Evolutionary conservation across 1,140 invertebrate species (phyloP), one percentile per base, ranked within the genome.

Genomic region (Planococcus citri): DNA sequence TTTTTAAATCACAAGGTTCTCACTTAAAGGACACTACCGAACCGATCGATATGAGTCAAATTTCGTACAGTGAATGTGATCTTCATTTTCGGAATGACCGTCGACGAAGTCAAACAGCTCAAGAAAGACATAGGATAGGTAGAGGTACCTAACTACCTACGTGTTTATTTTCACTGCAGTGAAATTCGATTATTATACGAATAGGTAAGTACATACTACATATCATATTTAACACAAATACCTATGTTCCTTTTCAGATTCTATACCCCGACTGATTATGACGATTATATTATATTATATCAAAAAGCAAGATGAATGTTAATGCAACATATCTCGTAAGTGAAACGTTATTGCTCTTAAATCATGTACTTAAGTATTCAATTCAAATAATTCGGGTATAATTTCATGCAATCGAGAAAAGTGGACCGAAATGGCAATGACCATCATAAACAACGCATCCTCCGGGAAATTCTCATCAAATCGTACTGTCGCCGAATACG

Each of bases 401-500:
- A 24, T 64, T 64, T 38, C 22, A 24, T 69, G 97, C 91, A 85
- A 97, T 76, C 88, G 88, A 78, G 77, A 84, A 12, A 91, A 94
- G 76, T 99, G 97, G 97, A 84, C 90, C 10, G 90, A 94, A 79
- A 99, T 96, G 92, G 86, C n/a, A n/a, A n/a, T n/a, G n/a, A n/a
- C 88, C 67, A 91, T 98, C 71, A 80, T 90, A 74, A 99, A 99
- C 78, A 98, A 99, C 76, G 96, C 96, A 24, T 89, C 92, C 0
- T 93, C 93, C 17, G 97, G 97, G 57, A 99, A 99, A 81, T 99
- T 99, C 80, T 97, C 94, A 6, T 95, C 92, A 12, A 97, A 99
- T 80, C 86, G 97, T 73, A 98, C 97, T 25, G 99, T 99, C 76
- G 84, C 85, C 0, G 93, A 99, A 78, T 99, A 99, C 78, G 94